Percentiles rank a stretch among this genome's conserved stretches.
Evolutionary conservation across 2,797 vertebrate species (phyloP).

Genomic region (Silurus aristotelis): DNA sequence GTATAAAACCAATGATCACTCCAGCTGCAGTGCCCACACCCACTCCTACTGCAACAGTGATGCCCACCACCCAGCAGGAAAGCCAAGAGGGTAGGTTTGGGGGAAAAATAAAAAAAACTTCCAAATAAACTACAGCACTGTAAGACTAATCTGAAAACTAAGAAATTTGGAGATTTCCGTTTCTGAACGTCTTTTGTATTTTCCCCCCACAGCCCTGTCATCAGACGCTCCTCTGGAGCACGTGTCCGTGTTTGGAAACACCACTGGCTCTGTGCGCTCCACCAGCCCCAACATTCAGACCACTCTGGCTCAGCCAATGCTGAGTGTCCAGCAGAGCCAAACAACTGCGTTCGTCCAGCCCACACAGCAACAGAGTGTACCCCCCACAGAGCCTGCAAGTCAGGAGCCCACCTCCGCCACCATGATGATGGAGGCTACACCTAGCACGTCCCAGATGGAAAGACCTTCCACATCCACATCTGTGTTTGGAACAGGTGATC

Average conservation of each 20-base stretch:
- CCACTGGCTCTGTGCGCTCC: slow-evolving; percentile 95
- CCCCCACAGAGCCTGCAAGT: slow-evolving; percentile 82
- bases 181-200: background rate
- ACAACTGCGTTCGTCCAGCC: slow-evolving; percentile 97
- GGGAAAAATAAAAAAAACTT: background rate
- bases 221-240: slow-evolving; percentile 90
- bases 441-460: slow-evolving; percentile 84
- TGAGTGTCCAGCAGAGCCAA: slow-evolving; percentile 88
- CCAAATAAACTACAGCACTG: background rate
- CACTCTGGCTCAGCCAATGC: slow-evolving; percentile 82
- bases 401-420: slow-evolving; percentile 80
- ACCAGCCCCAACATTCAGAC: slow-evolving; percentile 95
- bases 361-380: slow-evolving; percentile 91
- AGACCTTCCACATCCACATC: slow-evolving; percentile 91
- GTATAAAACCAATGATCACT: slow-evolving; percentile 97
- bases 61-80: slow-evolving; percentile 98
- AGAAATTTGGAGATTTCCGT: background rate
- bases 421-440: slow-evolving; percentile 83
- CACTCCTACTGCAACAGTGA: slow-evolving; percentile 96
- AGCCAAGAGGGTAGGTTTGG: slow-evolving; percentile 84
- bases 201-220: slow-evolving; percentile 79
- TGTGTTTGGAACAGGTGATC: slow-evolving; percentile 66
- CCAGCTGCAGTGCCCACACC: slow-evolving; percentile 91
- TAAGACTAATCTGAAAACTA: background rate
- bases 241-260: slow-evolving; percentile 89